Evolutionary conservation across 2,888 invertebrate species (phyloP).

Genomic region (Idaea dimidiata): DNA sequence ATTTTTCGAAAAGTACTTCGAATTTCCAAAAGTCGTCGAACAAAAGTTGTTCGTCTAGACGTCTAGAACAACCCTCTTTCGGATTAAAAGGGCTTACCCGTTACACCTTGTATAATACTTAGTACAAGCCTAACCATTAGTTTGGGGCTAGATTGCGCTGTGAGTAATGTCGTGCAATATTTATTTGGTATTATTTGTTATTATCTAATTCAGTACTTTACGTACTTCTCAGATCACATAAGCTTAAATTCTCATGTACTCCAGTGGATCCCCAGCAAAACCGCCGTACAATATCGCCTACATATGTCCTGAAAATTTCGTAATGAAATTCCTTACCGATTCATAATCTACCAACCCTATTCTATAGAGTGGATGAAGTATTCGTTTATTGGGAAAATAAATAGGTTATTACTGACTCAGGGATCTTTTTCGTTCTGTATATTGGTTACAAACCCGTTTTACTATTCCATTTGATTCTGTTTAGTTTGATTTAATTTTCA

Average conservation of each 20-base stretch:
- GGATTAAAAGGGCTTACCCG: too few relatives aligned
- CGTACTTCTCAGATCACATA: too few relatives aligned
- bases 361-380: conserved; percentile 17
- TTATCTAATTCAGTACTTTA: background rate
- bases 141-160: too few relatives aligned
- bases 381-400: conserved; percentile 29
- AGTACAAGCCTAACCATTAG: too few relatives aligned
- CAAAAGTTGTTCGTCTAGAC: too few relatives aligned
- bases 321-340: conserved; percentile 63
- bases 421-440: background rate
- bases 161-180: too few relatives aligned
- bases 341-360: conserved; percentile 41
- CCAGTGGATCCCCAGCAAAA: conserved; percentile 7
- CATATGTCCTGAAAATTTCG: conserved; percentile 42
- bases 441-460: background rate
- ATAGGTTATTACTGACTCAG: conserved; percentile 11
- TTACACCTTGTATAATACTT: too few relatives aligned
- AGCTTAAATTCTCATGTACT: conserved; percentile 3
- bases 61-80: too few relatives aligned
- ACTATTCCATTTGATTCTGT: background rate
- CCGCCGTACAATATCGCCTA: conserved; percentile 7
- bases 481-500: background rate
- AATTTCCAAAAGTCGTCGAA: too few relatives aligned
- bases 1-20: too few relatives aligned
- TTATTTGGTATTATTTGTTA: background rate